These are phyloP conservation scores for Glandiceps talaboti DNA, from an alignment of 53 echinoderm and acorn worm species.

Conservation along the genomic window DNA sequence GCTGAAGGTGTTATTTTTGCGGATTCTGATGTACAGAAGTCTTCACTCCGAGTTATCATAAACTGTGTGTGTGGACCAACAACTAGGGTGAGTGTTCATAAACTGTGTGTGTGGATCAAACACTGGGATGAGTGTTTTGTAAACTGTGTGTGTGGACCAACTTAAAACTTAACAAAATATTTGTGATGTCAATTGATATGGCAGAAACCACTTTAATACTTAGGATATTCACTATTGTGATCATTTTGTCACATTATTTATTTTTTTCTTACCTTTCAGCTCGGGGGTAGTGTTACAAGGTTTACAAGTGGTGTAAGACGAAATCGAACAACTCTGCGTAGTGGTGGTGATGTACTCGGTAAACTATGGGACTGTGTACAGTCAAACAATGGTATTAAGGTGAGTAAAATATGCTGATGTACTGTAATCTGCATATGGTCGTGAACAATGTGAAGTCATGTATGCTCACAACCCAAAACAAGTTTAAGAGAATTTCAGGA, in stretches of 20 bases:
- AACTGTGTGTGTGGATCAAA: too few relatives aligned
- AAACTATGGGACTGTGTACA: slow-evolving; percentile 76
- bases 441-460: too few relatives aligned
- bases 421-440: too few relatives aligned
- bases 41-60: slow-evolving; percentile 88
- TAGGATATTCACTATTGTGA: too few relatives aligned
- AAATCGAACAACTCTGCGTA: slow-evolving; percentile 32
- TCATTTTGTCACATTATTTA: too few relatives aligned
- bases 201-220: too few relatives aligned
- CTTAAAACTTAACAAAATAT: too few relatives aligned
- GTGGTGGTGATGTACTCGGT: slow-evolving; percentile 47
- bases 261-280: slow-evolving; percentile 21
- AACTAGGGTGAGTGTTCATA: slow-evolving; percentile 66
- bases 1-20: slow-evolving; percentile 69
- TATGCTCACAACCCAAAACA: too few relatives aligned
- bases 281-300: slow-evolving; percentile 65
- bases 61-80: slow-evolving; percentile 92
- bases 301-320: slow-evolving; percentile 50
- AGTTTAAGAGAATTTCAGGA: too few relatives aligned
- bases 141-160: too few relatives aligned
- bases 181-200: too few relatives aligned
- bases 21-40: slow-evolving; percentile 81
- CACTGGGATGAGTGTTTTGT: too few relatives aligned
- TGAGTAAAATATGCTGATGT: slow-evolving; percentile 6
- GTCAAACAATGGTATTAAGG: slow-evolving; percentile 89